These are phyloP conservation scores for Gymnoscopelus microlampas DNA, from an alignment of 2,797 vertebrate genomes.

Conservation along the genomic window DNA sequence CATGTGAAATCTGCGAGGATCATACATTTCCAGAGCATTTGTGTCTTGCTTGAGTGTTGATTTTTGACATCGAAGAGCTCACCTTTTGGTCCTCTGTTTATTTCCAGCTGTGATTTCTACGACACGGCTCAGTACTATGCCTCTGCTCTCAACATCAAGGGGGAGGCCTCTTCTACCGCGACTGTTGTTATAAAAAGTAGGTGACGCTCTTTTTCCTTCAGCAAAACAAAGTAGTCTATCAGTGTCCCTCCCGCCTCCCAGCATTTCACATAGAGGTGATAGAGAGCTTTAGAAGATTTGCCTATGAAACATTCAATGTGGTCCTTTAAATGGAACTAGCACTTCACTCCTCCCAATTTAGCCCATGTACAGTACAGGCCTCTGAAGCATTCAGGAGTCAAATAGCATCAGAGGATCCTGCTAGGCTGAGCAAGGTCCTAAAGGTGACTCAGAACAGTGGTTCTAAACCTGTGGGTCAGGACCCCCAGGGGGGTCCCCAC, in stretches of 20 bases:
- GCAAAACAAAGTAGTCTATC: not conserved
- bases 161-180: constrained; percentile 88
- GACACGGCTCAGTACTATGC: constrained; percentile 92
- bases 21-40: too few species aligned
- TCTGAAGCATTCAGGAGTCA: constrained; percentile 9
- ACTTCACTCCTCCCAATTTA: not conserved
- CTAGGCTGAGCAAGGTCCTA: not conserved
- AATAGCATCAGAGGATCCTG: constrained; percentile 8
- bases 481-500: too few species aligned
- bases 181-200: constrained; percentile 95
- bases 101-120: constrained; percentile 89
- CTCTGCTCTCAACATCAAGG: constrained; percentile 95
- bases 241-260: not conserved
- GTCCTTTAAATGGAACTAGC: not conserved
- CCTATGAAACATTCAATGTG: constrained; percentile 2
- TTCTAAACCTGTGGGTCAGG: too few species aligned
- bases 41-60: too few species aligned
- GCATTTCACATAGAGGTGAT: not conserved
- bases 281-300: not conserved
- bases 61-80: too few species aligned
- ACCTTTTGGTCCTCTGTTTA: constrained; percentile 15
- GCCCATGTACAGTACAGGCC: constrained; percentile 27
- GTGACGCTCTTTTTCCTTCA: constrained; percentile 57
- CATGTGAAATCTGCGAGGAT: too few species aligned
- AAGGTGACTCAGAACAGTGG: not conserved